A percentile compares a stretch with the other conserved stretches of the same genome.
phyloP scores from a whole-genome alignment of 2,888 invertebrate species.

The Sphaeridia pumilis region DNA sequence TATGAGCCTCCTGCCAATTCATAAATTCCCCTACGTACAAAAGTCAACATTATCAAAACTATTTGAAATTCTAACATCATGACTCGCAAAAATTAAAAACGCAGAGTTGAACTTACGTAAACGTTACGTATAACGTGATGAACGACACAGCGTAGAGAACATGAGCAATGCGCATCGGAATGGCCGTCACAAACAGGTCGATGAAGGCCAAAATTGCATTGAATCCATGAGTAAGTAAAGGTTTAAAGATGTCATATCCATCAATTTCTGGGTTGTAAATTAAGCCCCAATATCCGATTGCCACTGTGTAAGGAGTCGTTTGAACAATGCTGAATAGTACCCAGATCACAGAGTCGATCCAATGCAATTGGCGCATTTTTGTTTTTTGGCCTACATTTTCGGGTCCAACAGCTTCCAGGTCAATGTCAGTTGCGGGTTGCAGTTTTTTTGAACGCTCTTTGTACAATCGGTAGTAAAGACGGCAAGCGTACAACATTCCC shows the following conservation, averaged over 20 bases:
- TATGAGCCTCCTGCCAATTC: slow-evolving; percentile 8
- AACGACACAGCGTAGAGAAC: slow-evolving; percentile 6
- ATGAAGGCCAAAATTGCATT: slow-evolving; percentile 13
- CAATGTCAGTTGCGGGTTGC: not conserved
- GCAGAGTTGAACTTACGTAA: slow-evolving; percentile 14
- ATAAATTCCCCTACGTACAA: slow-evolving; percentile 5
- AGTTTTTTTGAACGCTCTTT: not conserved
- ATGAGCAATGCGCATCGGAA: slow-evolving; percentile 12
- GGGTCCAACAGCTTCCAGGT: not conserved
- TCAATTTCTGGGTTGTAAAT: not conserved
- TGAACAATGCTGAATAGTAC: slow-evolving; percentile 6
- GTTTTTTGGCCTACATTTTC: not conserved
- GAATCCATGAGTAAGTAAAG: slow-evolving; percentile 10
- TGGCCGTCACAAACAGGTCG: slow-evolving; percentile 11
- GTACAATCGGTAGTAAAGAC: not conserved
- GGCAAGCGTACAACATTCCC: not conserved
- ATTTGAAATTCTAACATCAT: too few species aligned
- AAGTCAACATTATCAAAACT: too few species aligned
- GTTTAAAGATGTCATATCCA: not conserved
- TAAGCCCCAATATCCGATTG: slow-evolving; percentile 13
- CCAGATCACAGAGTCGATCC: slow-evolving; percentile 9
- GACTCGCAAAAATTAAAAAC: too few species aligned
- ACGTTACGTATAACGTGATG: not conserved
- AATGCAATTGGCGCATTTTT: not conserved
- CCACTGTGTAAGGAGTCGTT: slow-evolving; percentile 7